Percentiles rank a stretch among this genome's conserved stretches.
phyloP scores from a whole-genome alignment of 1,140 invertebrate species.

The Aporrectodea caliginosa region DNA sequence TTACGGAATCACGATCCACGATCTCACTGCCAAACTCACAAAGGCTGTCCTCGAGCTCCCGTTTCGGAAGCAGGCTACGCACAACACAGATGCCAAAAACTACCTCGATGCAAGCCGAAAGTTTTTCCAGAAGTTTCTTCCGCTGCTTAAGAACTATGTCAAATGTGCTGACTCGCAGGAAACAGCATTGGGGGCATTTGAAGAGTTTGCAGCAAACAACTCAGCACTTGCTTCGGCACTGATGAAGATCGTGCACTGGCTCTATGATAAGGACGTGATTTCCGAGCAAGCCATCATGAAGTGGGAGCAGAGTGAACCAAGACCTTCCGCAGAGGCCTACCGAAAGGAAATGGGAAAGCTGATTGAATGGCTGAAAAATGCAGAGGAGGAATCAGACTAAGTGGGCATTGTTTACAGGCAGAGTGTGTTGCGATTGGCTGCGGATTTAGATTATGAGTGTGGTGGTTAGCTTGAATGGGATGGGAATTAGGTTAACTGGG shows the following conservation, averaged over 20 bases:
- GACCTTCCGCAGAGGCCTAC: background rate
- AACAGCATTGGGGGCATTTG: background rate
- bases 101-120: background rate
- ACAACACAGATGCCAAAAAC: background rate
- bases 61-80: background rate
- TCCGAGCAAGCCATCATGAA: slow-evolving; percentile 13
- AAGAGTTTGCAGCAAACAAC: background rate
- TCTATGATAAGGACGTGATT: slow-evolving; percentile 11
- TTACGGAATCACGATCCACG: slow-evolving; percentile 15
- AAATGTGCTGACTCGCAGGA: background rate
- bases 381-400: slow-evolving; percentile 9
- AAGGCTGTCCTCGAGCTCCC: slow-evolving; percentile 13
- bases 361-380: slow-evolving; percentile 22
- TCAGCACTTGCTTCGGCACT: background rate
- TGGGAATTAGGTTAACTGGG: too few relatives aligned
- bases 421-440: too few relatives aligned
- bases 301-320: background rate
- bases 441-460: too few relatives aligned
- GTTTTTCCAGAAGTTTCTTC: slow-evolving; percentile 6
- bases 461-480: too few relatives aligned
- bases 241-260: background rate
- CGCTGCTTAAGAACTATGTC: slow-evolving; percentile 10
- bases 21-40: background rate
- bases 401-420: too few relatives aligned
- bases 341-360: background rate